phyloP scores from a whole-genome alignment of 2,113 vertebrate species.

The Tragelaphus imberbis region DNA sequence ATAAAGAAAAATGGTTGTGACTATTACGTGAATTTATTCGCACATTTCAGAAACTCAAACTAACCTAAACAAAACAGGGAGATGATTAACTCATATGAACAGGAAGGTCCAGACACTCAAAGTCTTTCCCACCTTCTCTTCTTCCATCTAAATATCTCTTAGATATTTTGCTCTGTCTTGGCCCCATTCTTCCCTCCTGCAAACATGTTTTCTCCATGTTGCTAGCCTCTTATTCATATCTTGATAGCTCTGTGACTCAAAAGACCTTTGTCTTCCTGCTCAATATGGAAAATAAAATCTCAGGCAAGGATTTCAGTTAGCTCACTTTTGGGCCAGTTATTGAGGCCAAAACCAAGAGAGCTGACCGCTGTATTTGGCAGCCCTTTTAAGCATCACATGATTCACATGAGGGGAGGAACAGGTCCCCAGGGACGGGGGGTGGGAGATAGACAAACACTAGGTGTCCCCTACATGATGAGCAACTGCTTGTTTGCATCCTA shows the following conservation, averaged over 20 bases:
- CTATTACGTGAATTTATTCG: neutral
- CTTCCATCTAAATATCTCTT: neutral
- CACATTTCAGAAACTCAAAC: neutral
- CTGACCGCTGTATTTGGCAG: neutral
- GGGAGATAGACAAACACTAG: neutral
- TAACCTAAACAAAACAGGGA: neutral
- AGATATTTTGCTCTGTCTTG: neutral
- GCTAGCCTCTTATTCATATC: neutral
- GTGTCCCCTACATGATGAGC: neutral
- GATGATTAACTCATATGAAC: neutral
- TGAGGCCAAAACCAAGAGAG: neutral
- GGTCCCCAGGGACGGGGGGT: neutral
- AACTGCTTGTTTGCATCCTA: neutral
- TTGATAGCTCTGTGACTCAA: neutral
- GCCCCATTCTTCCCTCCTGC: neutral
- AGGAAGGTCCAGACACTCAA: neutral
- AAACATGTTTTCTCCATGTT: neutral
- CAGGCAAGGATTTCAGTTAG: neutral
- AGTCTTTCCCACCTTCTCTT: neutral
- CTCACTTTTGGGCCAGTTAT: neutral
- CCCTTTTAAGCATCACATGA: neutral
- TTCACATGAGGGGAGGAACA: neutral
- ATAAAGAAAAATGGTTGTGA: constrained; percentile 41
- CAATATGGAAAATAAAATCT: neutral
- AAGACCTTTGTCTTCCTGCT: constrained; percentile 2